phyloP scores from a whole-genome alignment of 2,888 invertebrate species.

The Monochamus alternatus region DNA sequence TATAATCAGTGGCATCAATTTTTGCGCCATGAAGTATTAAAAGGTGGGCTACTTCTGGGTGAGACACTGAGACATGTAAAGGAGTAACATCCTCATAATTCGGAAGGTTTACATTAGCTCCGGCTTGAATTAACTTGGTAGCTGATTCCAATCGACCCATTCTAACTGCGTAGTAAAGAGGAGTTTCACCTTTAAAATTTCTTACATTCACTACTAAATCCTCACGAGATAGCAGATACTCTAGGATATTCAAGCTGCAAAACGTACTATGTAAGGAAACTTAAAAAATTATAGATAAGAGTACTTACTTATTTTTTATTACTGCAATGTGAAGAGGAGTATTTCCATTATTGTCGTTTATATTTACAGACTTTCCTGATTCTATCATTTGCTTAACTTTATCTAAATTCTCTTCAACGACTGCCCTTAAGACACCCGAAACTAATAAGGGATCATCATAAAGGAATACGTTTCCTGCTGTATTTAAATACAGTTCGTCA shows the following conservation, averaged over 20 bases:
- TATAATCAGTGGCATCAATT: slow-evolving; percentile 55
- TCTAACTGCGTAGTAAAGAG: slow-evolving; percentile 55
- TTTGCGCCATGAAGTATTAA: slow-evolving; percentile 59
- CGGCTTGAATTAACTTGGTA: slow-evolving; percentile 53
- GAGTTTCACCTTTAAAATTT: slow-evolving; percentile 59
- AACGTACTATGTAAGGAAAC: not conserved
- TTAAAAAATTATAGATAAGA: not conserved
- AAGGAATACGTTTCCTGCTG: slow-evolving; percentile 39
- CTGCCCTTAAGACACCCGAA: slow-evolving; percentile 54
- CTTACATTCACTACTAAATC: slow-evolving; percentile 55
- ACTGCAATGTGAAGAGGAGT: slow-evolving; percentile 60
- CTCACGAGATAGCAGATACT: slow-evolving; percentile 53
- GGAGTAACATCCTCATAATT: slow-evolving; percentile 55
- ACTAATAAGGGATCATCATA: slow-evolving; percentile 55
- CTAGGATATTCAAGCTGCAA: slow-evolving; percentile 57
- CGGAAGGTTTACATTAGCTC: slow-evolving; percentile 57
- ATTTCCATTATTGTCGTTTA: slow-evolving; percentile 60
- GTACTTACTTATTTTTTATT: slow-evolving; percentile 53
- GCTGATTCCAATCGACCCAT: slow-evolving; percentile 44
- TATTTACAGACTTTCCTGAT: slow-evolving; percentile 54
- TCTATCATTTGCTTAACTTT: slow-evolving; percentile 51
- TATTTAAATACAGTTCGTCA: slow-evolving; percentile 6
- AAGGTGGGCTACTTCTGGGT: slow-evolving; percentile 51
- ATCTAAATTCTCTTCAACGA: slow-evolving; percentile 51
- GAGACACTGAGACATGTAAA: slow-evolving; percentile 57